Evolutionary conservation across 2,888 invertebrate species (phyloP).

Genomic region (Rhimphoctona megacephalus): DNA sequence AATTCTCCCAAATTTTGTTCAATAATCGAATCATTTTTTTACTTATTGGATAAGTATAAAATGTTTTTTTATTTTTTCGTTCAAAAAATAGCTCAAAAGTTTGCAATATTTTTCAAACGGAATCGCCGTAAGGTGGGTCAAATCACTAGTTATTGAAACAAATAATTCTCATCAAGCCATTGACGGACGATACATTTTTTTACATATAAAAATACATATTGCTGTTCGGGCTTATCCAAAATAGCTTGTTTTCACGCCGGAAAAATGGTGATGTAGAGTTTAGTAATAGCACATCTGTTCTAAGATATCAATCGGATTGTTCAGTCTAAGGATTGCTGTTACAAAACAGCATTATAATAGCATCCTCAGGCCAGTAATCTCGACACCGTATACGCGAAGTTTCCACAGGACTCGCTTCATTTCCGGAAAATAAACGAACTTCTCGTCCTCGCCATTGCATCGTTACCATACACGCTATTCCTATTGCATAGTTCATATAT

Average conservation of each 20-base stretch:
- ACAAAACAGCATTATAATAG: conserved; percentile 39
- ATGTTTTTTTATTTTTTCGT: too few relatives aligned
- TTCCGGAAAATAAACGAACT: conserved; percentile 66
- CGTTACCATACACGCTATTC: conserved; percentile 28
- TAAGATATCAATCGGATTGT: not conserved
- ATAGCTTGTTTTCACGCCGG: conserved; percentile 14
- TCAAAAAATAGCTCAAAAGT: too few relatives aligned
- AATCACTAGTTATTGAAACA: not conserved
- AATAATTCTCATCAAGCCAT: not conserved
- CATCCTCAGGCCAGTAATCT: conserved; percentile 38
- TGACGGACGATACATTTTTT: not conserved
- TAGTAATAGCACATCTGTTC: not conserved
- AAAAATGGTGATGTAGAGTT: conserved; percentile 35
- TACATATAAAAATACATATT: not conserved
- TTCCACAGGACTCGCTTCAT: conserved; percentile 63
- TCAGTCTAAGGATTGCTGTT: conserved; percentile 13
- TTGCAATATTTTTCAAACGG: not conserved
- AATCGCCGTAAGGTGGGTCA: not conserved
- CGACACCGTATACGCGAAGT: conserved; percentile 27
- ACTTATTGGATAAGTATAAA: too few relatives aligned
- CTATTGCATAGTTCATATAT: not conserved
- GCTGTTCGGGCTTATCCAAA: not conserved
- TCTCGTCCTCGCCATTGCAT: conserved; percentile 34
- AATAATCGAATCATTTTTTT: too few relatives aligned
- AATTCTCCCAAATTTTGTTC: too few relatives aligned